Evolutionary conservation across 2,113 vertebrate genomes (phyloP).

Genomic region (Zingel zingel): DNA sequence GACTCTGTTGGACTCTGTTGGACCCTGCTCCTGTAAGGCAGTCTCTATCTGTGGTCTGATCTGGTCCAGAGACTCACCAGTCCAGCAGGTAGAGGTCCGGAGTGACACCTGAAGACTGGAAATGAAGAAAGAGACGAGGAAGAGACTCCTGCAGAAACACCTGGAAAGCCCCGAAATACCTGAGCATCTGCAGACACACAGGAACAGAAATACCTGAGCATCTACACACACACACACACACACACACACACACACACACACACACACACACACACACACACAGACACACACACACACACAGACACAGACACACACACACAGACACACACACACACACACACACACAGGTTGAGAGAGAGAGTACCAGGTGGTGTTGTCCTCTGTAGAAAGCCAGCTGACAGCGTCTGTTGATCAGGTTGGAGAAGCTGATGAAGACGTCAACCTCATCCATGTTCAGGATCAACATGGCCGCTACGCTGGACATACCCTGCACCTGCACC

Average conservation of each 20-base stretch:
- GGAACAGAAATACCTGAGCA: no score
- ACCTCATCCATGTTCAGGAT: conserved; percentile 23
- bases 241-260: no score
- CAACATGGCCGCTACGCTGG: conserved; percentile 17
- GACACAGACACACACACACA: no score
- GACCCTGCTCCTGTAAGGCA: no score
- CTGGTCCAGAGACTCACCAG: conserved; percentile 19
- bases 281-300: no score
- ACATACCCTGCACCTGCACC: conserved; percentile 37
- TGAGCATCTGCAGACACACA: conserved; percentile 3
- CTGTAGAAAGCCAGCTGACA: conserved; percentile 13
- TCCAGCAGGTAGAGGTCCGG: conserved; percentile 40
- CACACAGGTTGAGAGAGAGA: neutral
- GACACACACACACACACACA: no score
- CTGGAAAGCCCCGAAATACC: conserved; percentile 26
- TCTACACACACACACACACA: no score
- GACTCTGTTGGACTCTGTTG: no score
- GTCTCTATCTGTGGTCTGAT: neutral
- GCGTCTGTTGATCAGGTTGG: conserved; percentile 19
- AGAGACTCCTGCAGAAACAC: conserved; percentile 10
- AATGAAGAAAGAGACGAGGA: conserved; percentile 22
- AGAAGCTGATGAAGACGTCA: conserved; percentile 17
- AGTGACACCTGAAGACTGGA: conserved; percentile 22
- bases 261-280: no score
- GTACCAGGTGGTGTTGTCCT: conserved; percentile 14